Evolutionary conservation across 2,888 invertebrate species (phyloP), one percentile per base, ranked within the genome.

Genomic region (Drosophila robusta): DNA sequence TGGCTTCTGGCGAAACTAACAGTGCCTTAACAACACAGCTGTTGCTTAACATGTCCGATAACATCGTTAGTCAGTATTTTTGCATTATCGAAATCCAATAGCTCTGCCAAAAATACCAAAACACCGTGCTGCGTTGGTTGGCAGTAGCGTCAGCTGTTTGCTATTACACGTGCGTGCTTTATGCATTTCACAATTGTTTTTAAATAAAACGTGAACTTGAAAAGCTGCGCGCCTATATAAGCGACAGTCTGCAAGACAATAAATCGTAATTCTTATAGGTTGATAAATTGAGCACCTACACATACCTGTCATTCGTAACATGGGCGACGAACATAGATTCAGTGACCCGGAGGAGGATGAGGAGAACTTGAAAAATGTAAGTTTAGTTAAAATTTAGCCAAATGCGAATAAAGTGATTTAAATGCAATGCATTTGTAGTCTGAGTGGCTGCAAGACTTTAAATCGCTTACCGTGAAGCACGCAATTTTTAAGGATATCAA

Each of bases 281-380:
- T 32, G 4, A 11, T 26, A 24, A n/a, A 46, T 12, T 44, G 0
- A 38, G 41, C 11, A 24, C 0, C 12, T 11, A 14, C 7, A 7
- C 12, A 18, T 49, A 16, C 12, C 29, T 38, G 24, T n/a, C 41
- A 52, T 55, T 57, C 22, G 7, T 4, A 69, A 46, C 24, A 89
- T 85, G 87, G 67, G 57, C 16, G 70, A 86, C 49, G 67, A 64
- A 29, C 92, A 92, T 63, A 91, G 91, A 67, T 92, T 89, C 65
- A 92, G 92, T 64, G 92, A 92, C 73, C 90, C 92, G 0, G 92
- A 92, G 12, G 91, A 91, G 50, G 91, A 91, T 16, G 89, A 89
- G 3, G 70, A 68, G 5, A 72, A 60, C 0, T 47, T 86, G 8
- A 56, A 75, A 42, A 68, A 62, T 5, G 86, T 82, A 51, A 70